These are phyloP conservation scores for Tuta absoluta DNA, from an alignment of 2,888 invertebrate genomes.

Conservation along the genomic window DNA sequence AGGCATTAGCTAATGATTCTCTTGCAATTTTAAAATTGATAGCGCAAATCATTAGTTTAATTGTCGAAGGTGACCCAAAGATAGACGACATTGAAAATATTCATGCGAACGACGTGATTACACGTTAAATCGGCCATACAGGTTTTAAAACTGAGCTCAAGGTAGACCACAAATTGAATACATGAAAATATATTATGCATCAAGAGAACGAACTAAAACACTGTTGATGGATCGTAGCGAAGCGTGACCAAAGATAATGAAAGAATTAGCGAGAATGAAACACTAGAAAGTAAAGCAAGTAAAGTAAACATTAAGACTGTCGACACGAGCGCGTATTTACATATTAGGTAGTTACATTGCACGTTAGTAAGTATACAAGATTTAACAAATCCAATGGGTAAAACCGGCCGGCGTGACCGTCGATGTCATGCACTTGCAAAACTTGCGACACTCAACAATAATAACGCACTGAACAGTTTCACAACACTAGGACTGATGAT, in stretches of 20 bases:
- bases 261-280: slow-evolving; percentile 53
- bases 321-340: slow-evolving; percentile 26
- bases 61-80: slow-evolving; percentile 13
- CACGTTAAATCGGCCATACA: slow-evolving; percentile 32
- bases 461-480: slow-evolving; percentile 33
- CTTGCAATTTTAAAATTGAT: background rate
- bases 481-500: slow-evolving; percentile 24
- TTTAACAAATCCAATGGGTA: slow-evolving; percentile 26
- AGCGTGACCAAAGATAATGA: slow-evolving; percentile 62
- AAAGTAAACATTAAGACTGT: slow-evolving; percentile 24
- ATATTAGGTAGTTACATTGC: slow-evolving; percentile 40
- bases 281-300: slow-evolving; percentile 52
- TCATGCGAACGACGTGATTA: slow-evolving; percentile 30
- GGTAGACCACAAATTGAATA: slow-evolving; percentile 44
- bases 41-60: background rate
- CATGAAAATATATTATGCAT: slow-evolving; percentile 44
- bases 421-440: slow-evolving; percentile 30
- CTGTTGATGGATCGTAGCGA: slow-evolving; percentile 54
- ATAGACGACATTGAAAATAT: slow-evolving; percentile 17
- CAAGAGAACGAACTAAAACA: slow-evolving; percentile 48
- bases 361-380: slow-evolving; percentile 34
- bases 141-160: slow-evolving; percentile 40
- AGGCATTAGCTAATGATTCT: slow-evolving; percentile 3
- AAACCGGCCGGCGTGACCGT: slow-evolving; percentile 38
- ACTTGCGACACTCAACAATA: slow-evolving; percentile 47